Base-by-base conservation (phyloP, 2,888 invertebrate genomes). In the Himalopsyche japonica region DNA sequence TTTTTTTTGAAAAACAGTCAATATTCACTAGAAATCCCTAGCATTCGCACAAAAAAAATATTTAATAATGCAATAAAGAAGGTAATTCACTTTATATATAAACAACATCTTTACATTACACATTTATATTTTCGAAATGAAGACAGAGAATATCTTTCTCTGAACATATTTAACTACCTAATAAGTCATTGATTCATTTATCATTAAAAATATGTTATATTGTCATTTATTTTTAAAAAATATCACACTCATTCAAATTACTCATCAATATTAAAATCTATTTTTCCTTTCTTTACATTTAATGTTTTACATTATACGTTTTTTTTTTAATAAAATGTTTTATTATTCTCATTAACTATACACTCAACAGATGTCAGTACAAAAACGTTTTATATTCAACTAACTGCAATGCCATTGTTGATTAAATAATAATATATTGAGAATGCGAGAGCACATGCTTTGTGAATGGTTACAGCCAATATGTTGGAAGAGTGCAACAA, bases 391-490 rank as follows among this genome's bases (percentile, higher is more conserved):
- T 70, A 15, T 70, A 27, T 70, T 12, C 27, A 70, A 7, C 70
- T 70, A 15, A 43, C 43, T 43, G 15, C 64, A 27, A 27, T 70
- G 20, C 30, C 24, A 70, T 27, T 24, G 70, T 70, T 70, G 8
- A n/a, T 70, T 70, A 30, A 70, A 70, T 70, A 70, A 27, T 27
- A 70, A 70, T 43, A 43, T 43, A 43, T 15, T 30, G 70, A 27
- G 70, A 70, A 70, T 70, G 70, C 70, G 70, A 70, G 70, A 70
- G 70, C 70, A 70, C 70, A 70, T 70, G 70, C 70, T 70, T 70
- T 70, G 70, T 70, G 70, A 70, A 70, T 70, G 70, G 70, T 70
- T 70, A 70, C 70, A 70, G 70, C 70, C 70, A 70, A 70, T 70
- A 70, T 70, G 70, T 70, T 70, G 70, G 70, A 70, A 70, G 70